Base-by-base conservation (phyloP, 2,113 vertebrate genomes). In the Anseranas semipalmata region DNA sequence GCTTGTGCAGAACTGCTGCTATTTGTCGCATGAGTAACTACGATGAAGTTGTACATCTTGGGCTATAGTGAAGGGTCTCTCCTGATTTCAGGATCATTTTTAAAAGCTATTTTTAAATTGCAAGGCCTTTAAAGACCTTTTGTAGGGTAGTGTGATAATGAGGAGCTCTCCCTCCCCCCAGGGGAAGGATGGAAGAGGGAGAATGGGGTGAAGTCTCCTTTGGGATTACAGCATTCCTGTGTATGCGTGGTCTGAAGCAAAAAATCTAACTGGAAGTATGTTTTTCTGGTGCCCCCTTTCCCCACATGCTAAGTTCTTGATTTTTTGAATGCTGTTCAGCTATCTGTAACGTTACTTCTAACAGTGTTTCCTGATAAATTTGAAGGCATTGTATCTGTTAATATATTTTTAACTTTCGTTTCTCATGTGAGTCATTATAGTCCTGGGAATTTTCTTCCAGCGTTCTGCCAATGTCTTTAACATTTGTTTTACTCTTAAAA, bases 401-500 rank as follows among this genome's bases (percentile, higher is more conserved):
- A 67, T 81, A 9, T 68, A 68, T 81, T 87, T 87, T 81, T n/a
- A 75, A 90, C 5, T 50, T 90, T 83, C 35, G 93, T 93, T 86
- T 56, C 50, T 59, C n/a, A 12, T 30, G 7, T 68, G 46, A 79
- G 12, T 67, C 72, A 74, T 93, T 74, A 77, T 3, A 74, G 52
- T 74, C 83, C 59, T 81, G 76, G 60, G 90, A 93, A 87, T 89
- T 87, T 90, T 92, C 53, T 93, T 53, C 45, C 68, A 65, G 35
- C 6, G 3, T 43, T 74, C 73, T 80, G 85, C 43, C 66, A 74
- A 78, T 93, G 70, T 50, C 60, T 89, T 95, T 87, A 96, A 68
- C 76, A 41, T 87, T 95, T 93, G 74, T 76, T 93, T 93, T 62
- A 93, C 59, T 83, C 24, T 73, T 93, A 8, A 93, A 79, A 79